phyloP scores from a whole-genome alignment of 2,797 vertebrate species.

The Chloroceryle amazona region DNA sequence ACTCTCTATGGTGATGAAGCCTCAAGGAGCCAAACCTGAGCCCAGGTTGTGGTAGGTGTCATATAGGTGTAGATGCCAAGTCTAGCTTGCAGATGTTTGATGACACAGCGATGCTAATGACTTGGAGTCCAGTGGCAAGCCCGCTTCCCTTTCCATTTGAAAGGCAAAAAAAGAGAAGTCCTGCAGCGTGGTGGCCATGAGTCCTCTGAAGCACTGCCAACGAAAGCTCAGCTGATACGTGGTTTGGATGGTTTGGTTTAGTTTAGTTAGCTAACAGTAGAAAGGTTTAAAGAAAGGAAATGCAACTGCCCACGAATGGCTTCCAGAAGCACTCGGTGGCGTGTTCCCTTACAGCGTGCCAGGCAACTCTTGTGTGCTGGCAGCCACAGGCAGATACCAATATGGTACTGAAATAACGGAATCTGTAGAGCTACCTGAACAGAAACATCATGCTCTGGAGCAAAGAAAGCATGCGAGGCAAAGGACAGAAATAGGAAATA shows the following conservation, averaged over 20 bases:
- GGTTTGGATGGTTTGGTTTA: background rate
- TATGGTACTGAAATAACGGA: background rate
- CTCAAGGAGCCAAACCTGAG: background rate
- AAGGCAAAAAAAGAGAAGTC: background rate
- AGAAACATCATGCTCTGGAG: background rate
- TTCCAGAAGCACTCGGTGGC: background rate
- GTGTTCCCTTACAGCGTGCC: background rate
- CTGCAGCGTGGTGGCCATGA: fast-evolving
- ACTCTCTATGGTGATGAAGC: background rate
- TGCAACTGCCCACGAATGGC: background rate
- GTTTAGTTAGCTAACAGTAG: background rate
- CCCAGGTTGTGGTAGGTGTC: background rate
- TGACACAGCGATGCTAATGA: background rate
- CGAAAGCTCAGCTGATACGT: background rate
- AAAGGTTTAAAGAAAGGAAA: background rate
- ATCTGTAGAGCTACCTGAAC: background rate
- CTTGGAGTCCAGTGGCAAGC: background rate
- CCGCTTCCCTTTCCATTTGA: background rate
- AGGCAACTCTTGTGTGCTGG: background rate
- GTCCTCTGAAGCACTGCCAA: background rate
- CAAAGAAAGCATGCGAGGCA: background rate
- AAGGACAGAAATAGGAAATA: background rate
- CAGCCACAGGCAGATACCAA: background rate
- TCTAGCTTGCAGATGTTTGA: background rate
- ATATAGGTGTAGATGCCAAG: background rate